A percentile compares a stretch with the other conserved stretches of the same genome.
These are phyloP conservation scores for Dendroctonus ponderosae DNA, from an alignment of 1,140 invertebrate species.

Conservation along the genomic window DNA sequence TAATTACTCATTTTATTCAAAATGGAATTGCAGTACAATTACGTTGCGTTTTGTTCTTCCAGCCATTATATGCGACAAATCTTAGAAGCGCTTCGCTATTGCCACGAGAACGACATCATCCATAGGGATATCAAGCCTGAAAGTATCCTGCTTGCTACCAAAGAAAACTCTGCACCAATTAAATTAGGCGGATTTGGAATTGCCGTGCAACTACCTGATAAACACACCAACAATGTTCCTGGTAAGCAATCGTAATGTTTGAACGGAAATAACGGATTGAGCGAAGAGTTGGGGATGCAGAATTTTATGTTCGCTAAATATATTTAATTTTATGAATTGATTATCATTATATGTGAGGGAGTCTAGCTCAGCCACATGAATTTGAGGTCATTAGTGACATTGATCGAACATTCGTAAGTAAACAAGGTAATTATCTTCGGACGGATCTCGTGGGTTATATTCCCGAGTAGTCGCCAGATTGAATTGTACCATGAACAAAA, in stretches of 20 bases:
- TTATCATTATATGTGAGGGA: too few relatives aligned
- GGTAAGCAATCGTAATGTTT: constrained; percentile 35
- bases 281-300: constrained; percentile 4
- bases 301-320: not conserved
- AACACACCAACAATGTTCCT: constrained; percentile 69
- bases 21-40: constrained; percentile 17
- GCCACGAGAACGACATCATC: constrained; percentile 96
- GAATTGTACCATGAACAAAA: constrained; percentile 6
- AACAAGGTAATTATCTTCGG: too few relatives aligned
- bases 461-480: not conserved
- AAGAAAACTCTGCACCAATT: constrained; percentile 96
- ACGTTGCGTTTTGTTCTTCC: constrained; percentile 46
- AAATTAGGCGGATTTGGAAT: constrained; percentile 98
- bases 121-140: constrained; percentile 95
- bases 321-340: too few relatives aligned
- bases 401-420: too few relatives aligned
- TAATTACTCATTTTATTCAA: not conserved
- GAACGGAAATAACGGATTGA: not conserved
- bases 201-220: constrained; percentile 84
- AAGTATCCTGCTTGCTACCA: constrained; percentile 88
- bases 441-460: not conserved
- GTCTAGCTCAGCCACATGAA: too few relatives aligned
- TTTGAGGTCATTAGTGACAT: too few relatives aligned
- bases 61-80: constrained; percentile 99
- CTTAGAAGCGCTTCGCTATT: constrained; percentile 90